Base-by-base conservation (phyloP, 1,140 invertebrate genomes). In the Drosophila melanica region DNA sequence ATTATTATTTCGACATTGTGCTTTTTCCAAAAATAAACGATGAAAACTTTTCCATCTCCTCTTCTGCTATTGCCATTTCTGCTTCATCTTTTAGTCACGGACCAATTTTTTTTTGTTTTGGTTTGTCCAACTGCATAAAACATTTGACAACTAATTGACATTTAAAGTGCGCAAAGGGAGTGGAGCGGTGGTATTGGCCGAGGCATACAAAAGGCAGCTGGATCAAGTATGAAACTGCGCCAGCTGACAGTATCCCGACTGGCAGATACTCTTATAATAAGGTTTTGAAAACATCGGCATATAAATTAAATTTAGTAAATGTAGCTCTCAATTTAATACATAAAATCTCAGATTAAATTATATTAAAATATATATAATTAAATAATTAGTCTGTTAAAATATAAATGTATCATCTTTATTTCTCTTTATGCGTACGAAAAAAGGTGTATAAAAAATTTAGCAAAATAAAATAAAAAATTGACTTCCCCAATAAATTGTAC, bases 131-230 rank as follows among this genome's bases (percentile, higher is more conserved):
- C 39, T 53, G 55, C 30, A 71, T 69, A 62, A 71, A 77, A 75
- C 80, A 79, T 82, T 81, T 87, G 79, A 89, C 79, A 81, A 82
- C 79, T 87, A 82, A 87, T 89, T 87, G 84, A 82, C 79, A 89
- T 82, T 82, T 89, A 87, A 89, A 89, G 68, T 82, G 79, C 30
- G 67, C 39, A 48, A 41, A 48, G 60, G 37, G 51, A 54, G 23
- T 18, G 39, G 30, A 9, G 30, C n/a, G 11, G 5, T 23, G 0
- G 23, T 37, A 9, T n/a, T 33, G 20, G 23, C 63, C 35, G 23
- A 50, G 42, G 41, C 39, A 58, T 62, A 68, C 66, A 58, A 77
- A 84, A 77, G 63, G 70, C 67, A 48, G 39, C 27, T 35, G 30
- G n/a, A 35, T 51, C 48, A 33, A 35, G 48, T 9, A 35, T 1